Conservation (phyloP, 2,888 invertebrate genomes). For the Drosophila mayaguana region DNA sequence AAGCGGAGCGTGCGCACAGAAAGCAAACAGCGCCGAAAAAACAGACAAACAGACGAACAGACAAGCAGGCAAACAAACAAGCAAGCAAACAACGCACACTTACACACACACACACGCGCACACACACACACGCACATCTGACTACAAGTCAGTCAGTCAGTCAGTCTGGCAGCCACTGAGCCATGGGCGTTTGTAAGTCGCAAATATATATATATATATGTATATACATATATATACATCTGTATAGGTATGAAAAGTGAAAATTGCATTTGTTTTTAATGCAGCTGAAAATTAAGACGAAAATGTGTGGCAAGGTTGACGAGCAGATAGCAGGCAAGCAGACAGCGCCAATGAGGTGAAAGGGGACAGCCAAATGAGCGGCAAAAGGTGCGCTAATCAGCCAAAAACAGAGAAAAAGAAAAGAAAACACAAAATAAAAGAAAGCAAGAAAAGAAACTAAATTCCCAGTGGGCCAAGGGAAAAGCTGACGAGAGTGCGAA, state of each 20-base stretch:
- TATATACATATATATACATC: no score
- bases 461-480: slow-evolving; percentile 25
- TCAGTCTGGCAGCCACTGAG: slow-evolving; percentile 47
- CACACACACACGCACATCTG: slow-evolving; percentile 3
- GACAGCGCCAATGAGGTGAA: slow-evolving; percentile 18
- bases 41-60: slow-evolving; percentile 47
- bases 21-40: slow-evolving; percentile 50
- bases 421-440: not conserved
- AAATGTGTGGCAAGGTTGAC: slow-evolving; percentile 54
- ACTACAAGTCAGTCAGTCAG: slow-evolving; percentile 27
- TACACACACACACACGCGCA: not conserved
- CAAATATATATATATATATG: no score
- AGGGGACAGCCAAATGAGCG: slow-evolving; percentile 18
- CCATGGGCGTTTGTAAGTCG: slow-evolving; percentile 51
- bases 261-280: slow-evolving; percentile 76
- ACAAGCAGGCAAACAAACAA: slow-evolving; percentile 45
- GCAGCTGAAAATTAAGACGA: slow-evolving; percentile 67
- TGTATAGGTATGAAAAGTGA: slow-evolving; percentile 62
- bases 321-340: not conserved
- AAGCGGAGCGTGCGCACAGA: slow-evolving; percentile 46
- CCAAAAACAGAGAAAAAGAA: not conserved
- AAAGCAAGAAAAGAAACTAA: not conserved
- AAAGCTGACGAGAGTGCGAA: slow-evolving; percentile 19
- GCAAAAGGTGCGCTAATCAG: slow-evolving; percentile 27
- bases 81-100: slow-evolving; percentile 28